Percentiles rank a stretch among this genome's conserved stretches.
Evolutionary conservation across 1,140 invertebrate genomes (phyloP).

Genomic region (Aplysia californica): DNA sequence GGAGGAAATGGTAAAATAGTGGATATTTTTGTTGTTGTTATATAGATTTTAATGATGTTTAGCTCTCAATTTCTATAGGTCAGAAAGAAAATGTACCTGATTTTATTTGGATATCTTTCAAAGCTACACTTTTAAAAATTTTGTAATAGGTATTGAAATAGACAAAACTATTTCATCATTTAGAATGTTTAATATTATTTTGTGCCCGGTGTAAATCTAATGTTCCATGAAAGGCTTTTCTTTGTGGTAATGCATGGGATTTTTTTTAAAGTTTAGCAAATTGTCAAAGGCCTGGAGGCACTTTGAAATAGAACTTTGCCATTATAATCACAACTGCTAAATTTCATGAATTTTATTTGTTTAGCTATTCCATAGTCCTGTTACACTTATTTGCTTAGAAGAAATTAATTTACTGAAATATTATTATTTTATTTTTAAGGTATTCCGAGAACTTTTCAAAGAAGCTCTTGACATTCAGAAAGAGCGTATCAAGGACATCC

Average conservation of each 20-base stretch:
- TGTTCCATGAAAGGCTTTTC: too few species aligned
- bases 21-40: neutral
- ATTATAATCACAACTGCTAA: too few species aligned
- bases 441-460: conserved; percentile 65
- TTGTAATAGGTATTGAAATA: neutral
- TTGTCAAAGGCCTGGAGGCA: too few species aligned
- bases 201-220: too few species aligned
- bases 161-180: neutral
- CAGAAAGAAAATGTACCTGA: neutral
- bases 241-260: too few species aligned
- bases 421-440: too few species aligned
- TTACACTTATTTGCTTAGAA: too few species aligned
- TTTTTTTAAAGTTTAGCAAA: too few species aligned
- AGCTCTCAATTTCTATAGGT: neutral
- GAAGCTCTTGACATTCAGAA: conserved; percentile 66
- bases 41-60: neutral
- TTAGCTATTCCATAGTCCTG: too few species aligned
- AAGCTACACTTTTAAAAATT: neutral
- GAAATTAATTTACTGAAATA: too few species aligned
- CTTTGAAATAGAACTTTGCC: too few species aligned
- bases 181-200: neutral
- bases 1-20: conserved; percentile 62
- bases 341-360: too few species aligned
- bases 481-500: conserved; percentile 62
- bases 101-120: neutral